Evolutionary conservation across 2,888 invertebrate species (phyloP), one percentile per base, ranked within the genome.

Genomic region (Pristionchus arcanus): DNA sequence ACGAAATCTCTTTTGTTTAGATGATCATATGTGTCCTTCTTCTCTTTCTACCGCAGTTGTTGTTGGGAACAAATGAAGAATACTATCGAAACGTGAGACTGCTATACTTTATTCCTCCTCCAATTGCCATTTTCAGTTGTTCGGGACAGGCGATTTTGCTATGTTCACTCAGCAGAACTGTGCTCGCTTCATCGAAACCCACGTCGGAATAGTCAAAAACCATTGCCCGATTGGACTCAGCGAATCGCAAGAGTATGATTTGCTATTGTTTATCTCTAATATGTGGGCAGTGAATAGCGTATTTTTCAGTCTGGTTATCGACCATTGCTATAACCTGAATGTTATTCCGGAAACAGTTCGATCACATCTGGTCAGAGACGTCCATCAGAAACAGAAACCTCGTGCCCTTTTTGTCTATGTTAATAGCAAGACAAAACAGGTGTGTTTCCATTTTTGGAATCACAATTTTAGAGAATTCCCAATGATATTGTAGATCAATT

Each of bases 361-460:
- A 42, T 21, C 55, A 15, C 87, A 87, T 87, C 68, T 87, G n/a
- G 28, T 87, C 11, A 66, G 87, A 68, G 87, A 87, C 25, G 87
- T 53, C 34, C n/a, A 87, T 49, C 19, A 21, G 19, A 68, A 68
- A 49, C 16, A 68, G 2, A 66, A 11, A n/a, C 87, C 87, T 55
- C 66, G 87, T 15, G 4, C 68, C 11, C 68, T 87, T 28, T 68
- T 31, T 49, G 31, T 87, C 37, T 68, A 42, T 34, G 59, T 59
- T 16, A 85, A 85, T 9, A 59, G 31, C 59, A 55, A 7, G 5
- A 59, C 59, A 9, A 28, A 59, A 13, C 28, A 28, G 55, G 84
- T 84, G 9, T 7, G 21, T 19, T 31, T 31, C 2, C 31, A 53
- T 49, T 3, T 53, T 53, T 53, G 7, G n/a, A 49, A 53, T 25